Percentiles rank a stretch among this genome's conserved stretches.
phyloP scores from a whole-genome alignment of 2,113 vertebrate species.

The Syrmaticus mikado region DNA sequence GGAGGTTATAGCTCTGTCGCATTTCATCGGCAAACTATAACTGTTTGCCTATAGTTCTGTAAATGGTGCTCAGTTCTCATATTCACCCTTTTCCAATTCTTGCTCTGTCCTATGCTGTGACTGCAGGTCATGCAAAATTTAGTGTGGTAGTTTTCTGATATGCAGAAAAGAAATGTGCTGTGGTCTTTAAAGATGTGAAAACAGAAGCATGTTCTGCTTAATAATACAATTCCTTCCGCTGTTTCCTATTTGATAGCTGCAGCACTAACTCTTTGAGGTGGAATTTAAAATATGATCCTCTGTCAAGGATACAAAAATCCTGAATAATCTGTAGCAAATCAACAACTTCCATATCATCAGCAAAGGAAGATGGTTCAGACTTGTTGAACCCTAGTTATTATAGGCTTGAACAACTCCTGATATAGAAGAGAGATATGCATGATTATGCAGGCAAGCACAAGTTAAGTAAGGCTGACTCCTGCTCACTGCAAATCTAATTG shows the following conservation, averaged over 20 bases:
- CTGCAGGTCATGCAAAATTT: not conserved
- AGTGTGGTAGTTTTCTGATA: not conserved
- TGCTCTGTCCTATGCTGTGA: not conserved
- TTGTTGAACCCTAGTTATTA: slow-evolving; percentile 78
- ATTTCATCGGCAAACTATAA: not conserved
- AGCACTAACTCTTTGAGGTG: slow-evolving; percentile 10
- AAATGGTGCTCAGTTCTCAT: not conserved
- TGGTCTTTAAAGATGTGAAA: not conserved
- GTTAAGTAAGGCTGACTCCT: slow-evolving; percentile 71
- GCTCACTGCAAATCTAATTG: slow-evolving; percentile 78
- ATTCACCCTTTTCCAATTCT: not conserved
- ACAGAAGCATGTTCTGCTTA: not conserved
- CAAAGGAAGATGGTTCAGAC: slow-evolving; percentile 75
- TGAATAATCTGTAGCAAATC: slow-evolving; percentile 72
- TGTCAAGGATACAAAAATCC: slow-evolving; percentile 57
- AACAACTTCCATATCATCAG: slow-evolving; percentile 72
- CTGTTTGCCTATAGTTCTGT: not conserved
- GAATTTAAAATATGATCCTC: slow-evolving; percentile 58
- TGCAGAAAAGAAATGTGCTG: not conserved
- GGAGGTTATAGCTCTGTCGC: not conserved
- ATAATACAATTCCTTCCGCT: not conserved
- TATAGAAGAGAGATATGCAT: slow-evolving; percentile 75
- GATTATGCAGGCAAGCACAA: slow-evolving; percentile 75
- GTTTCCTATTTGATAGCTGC: not conserved
- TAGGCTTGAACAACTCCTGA: slow-evolving; percentile 75